Conservation (phyloP, 1,140 invertebrate genomes). For the Caenorhabditis tropicalis region DNA sequence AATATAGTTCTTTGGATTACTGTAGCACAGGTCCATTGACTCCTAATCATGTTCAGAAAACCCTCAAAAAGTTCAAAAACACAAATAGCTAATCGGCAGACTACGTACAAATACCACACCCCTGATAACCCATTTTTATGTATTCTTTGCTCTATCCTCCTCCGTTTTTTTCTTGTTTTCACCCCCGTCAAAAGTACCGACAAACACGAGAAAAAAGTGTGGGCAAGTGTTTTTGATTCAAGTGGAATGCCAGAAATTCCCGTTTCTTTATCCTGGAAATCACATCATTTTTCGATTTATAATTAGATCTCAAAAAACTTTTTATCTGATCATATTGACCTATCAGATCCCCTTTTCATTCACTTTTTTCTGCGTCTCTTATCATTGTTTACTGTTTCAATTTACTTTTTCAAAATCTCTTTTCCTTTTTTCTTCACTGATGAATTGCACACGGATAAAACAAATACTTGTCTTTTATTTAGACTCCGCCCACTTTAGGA, state of each 20-base stretch:
- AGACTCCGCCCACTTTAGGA: conserved; percentile 6
- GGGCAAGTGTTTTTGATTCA: background rate
- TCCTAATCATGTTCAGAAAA: no score
- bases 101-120: background rate
- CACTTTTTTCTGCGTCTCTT: background rate
- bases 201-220: conserved; percentile 30
- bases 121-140: background rate
- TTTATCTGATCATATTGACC: conserved; percentile 19
- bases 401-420: background rate
- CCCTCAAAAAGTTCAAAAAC: no score
- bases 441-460: conserved; percentile 8
- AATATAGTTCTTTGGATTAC: no score
- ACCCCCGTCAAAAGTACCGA: conserved; percentile 36
- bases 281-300: background rate
- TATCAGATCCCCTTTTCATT: background rate
- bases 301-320: conserved; percentile 12
- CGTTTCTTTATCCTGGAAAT: background rate
- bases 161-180: background rate
- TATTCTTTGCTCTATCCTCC: conserved; percentile 23
- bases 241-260: background rate
- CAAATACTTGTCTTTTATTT: conserved; percentile 1
- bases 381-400: conserved; percentile 14
- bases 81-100: background rate
- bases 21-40: no score
- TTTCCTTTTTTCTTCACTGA: background rate